Conservation (phyloP, 2,888 invertebrate species). For the Barypeithes pellucidus region DNA sequence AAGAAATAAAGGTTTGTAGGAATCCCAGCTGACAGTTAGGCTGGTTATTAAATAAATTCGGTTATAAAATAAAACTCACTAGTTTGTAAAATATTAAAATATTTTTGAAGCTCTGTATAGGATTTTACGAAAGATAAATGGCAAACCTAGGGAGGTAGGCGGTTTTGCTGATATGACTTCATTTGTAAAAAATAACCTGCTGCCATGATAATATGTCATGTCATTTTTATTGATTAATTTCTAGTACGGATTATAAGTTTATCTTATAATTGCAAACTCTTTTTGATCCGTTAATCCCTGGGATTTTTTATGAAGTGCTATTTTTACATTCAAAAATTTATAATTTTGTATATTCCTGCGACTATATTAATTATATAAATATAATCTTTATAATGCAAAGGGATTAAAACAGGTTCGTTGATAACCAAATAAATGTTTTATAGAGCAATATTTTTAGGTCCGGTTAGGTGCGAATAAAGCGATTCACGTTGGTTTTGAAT, state of each 20-base stretch:
- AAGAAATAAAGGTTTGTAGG: too few species aligned
- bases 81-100: too few species aligned
- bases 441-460: too few species aligned
- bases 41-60: too few species aligned
- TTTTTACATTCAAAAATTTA: background rate
- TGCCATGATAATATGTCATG: background rate
- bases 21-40: too few species aligned
- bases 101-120: too few species aligned
- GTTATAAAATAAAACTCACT: too few species aligned
- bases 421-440: too few species aligned
- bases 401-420: background rate
- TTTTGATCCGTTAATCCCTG: background rate
- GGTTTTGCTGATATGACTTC: background rate
- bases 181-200: background rate
- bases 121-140: background rate
- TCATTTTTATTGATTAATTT: background rate
- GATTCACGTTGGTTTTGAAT: too few species aligned
- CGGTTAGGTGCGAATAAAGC: too few species aligned
- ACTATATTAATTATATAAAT: background rate
- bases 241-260: background rate
- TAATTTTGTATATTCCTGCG: background rate
- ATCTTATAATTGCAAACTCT: conserved; percentile 2
- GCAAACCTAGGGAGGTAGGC: too few species aligned
- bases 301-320: background rate
- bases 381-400: background rate